Evolutionary conservation across 2,113 vertebrate species (phyloP).

Genomic region (Sterrhoptilus dennistouni): DNA sequence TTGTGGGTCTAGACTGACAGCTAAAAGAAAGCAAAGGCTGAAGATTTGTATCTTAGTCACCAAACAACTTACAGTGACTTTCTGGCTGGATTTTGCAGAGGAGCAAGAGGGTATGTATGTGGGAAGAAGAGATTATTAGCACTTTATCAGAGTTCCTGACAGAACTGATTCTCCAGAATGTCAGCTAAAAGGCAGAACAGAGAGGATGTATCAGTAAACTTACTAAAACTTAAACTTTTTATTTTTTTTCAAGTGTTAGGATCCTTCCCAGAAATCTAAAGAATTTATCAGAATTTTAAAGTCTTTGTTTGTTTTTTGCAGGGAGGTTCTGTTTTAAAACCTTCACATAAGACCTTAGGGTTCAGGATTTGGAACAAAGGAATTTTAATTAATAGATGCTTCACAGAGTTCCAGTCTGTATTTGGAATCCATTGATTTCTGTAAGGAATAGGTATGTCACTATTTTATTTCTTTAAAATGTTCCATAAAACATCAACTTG

Average conservation of each 20-base stretch:
- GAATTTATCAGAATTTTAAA: neutral
- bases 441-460: neutral
- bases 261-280: neutral
- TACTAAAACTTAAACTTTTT: neutral
- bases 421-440: neutral
- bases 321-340: neutral
- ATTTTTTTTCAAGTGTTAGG: neutral
- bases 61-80: neutral
- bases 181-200: neutral
- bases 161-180: neutral
- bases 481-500: neutral
- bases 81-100: neutral
- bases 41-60: neutral
- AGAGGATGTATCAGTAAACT: neutral
- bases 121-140: neutral
- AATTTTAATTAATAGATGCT: neutral
- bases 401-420: neutral
- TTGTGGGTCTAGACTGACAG: neutral
- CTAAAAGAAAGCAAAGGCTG: neutral
- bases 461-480: neutral
- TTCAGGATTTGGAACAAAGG: neutral
- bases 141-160: neutral
- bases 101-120: neutral
- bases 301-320: neutral
- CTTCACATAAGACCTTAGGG: neutral